Percentiles rank a stretch among this genome's conserved stretches.
Evolutionary conservation across 2,797 vertebrate genomes (phyloP).

Genomic region (Sebastes vulpes): DNA sequence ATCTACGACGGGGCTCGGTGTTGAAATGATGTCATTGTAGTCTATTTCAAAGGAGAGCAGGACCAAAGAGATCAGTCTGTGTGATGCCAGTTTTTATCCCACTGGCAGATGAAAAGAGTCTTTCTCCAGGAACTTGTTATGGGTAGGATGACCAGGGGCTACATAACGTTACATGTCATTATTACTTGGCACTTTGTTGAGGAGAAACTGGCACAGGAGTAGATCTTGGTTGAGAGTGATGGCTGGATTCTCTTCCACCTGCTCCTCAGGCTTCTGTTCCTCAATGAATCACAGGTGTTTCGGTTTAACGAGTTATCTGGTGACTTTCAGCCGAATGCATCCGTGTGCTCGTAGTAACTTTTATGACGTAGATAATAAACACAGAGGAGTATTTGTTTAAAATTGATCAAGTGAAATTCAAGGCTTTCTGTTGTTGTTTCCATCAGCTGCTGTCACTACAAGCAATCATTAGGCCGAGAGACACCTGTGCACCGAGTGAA

Average conservation of each 20-base stretch:
- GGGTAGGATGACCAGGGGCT: background rate
- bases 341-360: background rate
- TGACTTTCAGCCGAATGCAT: background rate
- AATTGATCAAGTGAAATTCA: background rate
- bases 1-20: background rate
- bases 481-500: background rate
- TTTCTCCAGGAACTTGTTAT: background rate
- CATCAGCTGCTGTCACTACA: background rate
- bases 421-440: background rate
- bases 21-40: background rate
- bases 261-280: background rate
- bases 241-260: background rate
- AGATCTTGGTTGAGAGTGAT: background rate
- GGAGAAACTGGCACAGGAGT: background rate
- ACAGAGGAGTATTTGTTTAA: background rate
- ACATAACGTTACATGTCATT: background rate
- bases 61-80: background rate
- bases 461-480: background rate
- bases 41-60: background rate
- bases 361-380: background rate
- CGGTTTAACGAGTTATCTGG: background rate
- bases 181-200: background rate
- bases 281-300: background rate
- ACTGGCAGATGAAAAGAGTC: background rate
- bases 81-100: background rate